phyloP scores from a whole-genome alignment of 1,140 invertebrate genomes.

The Pseudomyrmex pallidus region DNA sequence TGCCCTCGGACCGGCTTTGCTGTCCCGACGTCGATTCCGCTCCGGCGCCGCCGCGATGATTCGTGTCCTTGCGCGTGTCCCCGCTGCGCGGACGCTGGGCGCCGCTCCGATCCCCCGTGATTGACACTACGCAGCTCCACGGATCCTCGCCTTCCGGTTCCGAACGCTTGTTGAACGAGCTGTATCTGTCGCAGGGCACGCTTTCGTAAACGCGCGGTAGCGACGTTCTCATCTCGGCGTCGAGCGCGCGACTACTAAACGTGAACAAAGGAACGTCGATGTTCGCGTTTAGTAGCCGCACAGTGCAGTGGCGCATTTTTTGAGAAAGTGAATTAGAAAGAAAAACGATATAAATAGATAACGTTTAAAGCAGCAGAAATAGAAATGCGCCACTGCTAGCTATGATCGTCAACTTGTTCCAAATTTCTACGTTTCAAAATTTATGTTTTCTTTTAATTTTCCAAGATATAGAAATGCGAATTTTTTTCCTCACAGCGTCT shows the following conservation, averaged over 20 bases:
- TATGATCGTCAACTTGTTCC: no score
- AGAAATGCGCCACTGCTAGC: constrained; percentile 16
- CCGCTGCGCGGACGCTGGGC: constrained; percentile 79
- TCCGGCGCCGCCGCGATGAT: constrained; percentile 68
- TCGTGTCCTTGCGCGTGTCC: constrained; percentile 77
- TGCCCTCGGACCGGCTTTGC: constrained; percentile 57
- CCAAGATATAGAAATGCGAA: no score
- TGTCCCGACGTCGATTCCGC: constrained; percentile 38
- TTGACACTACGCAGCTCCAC: constrained; percentile 80
- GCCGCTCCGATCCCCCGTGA: constrained; percentile 64
- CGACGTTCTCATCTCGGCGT: not conserved
- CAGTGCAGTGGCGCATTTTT: constrained; percentile 6
- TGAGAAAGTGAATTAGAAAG: not conserved
- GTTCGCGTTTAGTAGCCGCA: constrained; percentile 18
- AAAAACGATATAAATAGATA: not conserved
- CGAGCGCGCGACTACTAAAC: constrained; percentile 18
- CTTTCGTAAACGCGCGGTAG: constrained; percentile 30
- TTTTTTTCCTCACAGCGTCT: no score
- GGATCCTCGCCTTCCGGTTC: constrained; percentile 81
- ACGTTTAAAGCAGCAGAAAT: not conserved
- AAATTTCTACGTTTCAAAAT: not conserved
- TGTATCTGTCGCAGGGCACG: constrained; percentile 77
- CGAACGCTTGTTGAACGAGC: constrained; percentile 83
- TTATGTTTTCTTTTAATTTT: no score
- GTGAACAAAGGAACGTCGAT: not conserved